Evolutionary conservation across 1,140 invertebrate species (phyloP).

Genomic region (Anoplophora glabripennis): DNA sequence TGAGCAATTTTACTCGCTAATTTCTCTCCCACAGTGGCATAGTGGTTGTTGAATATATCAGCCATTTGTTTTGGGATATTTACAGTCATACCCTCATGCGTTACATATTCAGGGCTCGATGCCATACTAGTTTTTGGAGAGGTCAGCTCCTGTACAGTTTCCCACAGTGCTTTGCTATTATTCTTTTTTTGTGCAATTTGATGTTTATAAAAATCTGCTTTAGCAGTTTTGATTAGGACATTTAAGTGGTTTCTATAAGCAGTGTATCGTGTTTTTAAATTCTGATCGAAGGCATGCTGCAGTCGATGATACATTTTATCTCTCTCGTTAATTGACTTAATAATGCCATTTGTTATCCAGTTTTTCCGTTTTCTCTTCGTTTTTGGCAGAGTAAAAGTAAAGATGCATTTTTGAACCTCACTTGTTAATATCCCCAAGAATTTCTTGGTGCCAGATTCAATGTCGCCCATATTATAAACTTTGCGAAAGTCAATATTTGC

Average conservation of each 20-base stretch:
- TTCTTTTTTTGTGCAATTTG: too few species aligned
- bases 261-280: too few species aligned
- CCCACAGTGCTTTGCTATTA: too few species aligned
- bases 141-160: too few species aligned
- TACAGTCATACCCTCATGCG: too few species aligned
- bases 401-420: neutral
- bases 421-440: neutral
- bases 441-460: neutral
- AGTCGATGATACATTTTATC: slow-evolving; percentile 1
- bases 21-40: neutral
- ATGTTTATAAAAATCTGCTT: too few species aligned
- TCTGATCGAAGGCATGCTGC: too few species aligned
- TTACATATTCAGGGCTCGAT: too few species aligned
- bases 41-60: neutral
- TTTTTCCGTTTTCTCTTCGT: slow-evolving; percentile 3
- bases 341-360: slow-evolving; percentile 13
- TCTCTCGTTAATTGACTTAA: slow-evolving; percentile 4
- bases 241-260: too few species aligned
- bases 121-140: too few species aligned
- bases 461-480: neutral
- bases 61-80: neutral
- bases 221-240: too few species aligned
- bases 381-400: neutral
- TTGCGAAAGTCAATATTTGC: neutral
- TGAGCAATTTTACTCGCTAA: neutral